Base-by-base conservation (phyloP, 2,113 vertebrate species). In the Erpornis zantholeuca region DNA sequence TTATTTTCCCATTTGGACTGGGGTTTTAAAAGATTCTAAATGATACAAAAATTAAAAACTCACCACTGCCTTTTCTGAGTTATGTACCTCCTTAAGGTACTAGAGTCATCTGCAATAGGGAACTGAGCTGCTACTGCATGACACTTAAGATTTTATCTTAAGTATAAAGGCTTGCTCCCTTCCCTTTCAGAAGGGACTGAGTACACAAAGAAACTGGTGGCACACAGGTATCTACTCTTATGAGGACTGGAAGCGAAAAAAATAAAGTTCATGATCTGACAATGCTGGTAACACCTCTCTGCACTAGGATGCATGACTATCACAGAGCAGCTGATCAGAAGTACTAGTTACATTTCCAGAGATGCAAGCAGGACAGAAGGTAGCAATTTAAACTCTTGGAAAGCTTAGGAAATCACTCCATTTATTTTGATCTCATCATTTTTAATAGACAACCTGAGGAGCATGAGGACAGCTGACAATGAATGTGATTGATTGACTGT, bases 361-460 rank as follows among this genome's bases (percentile, higher is more conserved):
- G 42, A 83, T 72, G 60, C 42, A 88, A 89, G 89, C 81, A 91
- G 84, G 86, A 86, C 60, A 82, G 82, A 92, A 92, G 87, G 64
- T 84, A 76, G 44, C 68, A 84, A 87, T 94, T 81, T 94, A 89
- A 97, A 97, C 88, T 95, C 95, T 92, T 93, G 86, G 72, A 35
- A 96, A 97, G 83, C 92, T 70, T 63, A 86, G 86, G 94, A 96
- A 97, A 97, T 94, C 82, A 88, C 93, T 97, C 91, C 76, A 56
- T 87, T 96, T 95, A 84, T 97, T 97, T 95, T 96, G 85, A 96
- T 84, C 94, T 82, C 85, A 75, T 88, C 85, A 92, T 80, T 95
- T 97, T 94, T 89, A 94, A 88, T 88, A 90, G 83, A 44, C 86
- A 97, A 97, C 83, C 54, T 63, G 88, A 94, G 70, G 87, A 93